A percentile compares a stretch with the other conserved stretches of the same genome.
Conservation (phyloP, 2,888 invertebrate genomes). For the Epinotia demarniana region DNA sequence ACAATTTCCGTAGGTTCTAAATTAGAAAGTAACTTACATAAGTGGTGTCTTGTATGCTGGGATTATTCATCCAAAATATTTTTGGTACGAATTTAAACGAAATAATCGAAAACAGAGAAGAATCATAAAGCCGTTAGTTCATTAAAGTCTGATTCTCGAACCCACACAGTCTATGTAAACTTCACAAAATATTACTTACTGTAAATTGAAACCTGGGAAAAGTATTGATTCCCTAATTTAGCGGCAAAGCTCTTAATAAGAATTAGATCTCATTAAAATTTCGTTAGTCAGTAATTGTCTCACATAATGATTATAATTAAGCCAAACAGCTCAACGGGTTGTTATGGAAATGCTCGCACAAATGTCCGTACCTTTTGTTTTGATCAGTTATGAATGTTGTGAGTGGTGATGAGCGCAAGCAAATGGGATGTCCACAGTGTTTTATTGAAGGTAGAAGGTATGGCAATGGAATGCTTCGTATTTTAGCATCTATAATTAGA, state of each 20-base stretch:
- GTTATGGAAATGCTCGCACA: not conserved
- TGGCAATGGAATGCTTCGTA: too few species aligned
- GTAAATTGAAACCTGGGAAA: not conserved
- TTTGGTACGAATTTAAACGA: too few species aligned
- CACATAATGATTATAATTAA: constrained; percentile 28
- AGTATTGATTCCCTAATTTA: constrained; percentile 22
- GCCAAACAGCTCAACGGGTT: constrained; percentile 28
- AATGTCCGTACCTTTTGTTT: constrained; percentile 25
- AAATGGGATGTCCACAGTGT: not conserved
- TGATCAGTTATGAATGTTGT: constrained; percentile 10
- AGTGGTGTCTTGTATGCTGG: too few species aligned
- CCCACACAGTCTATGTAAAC: not conserved
- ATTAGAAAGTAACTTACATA: too few species aligned
- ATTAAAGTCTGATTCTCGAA: not conserved
- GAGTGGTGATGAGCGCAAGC: not conserved
- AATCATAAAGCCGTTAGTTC: not conserved
- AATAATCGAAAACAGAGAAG: not conserved
- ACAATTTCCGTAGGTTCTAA: too few species aligned
- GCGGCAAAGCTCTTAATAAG: constrained; percentile 11
- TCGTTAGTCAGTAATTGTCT: constrained; percentile 34
- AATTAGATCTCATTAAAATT: constrained; percentile 34
- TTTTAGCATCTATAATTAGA: too few species aligned
- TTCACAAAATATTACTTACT: too few species aligned
- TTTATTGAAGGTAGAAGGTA: not conserved
- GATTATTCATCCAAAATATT: too few species aligned